phyloP scores from a whole-genome alignment of 2,797 vertebrate species.

The Coluber constrictor region DNA sequence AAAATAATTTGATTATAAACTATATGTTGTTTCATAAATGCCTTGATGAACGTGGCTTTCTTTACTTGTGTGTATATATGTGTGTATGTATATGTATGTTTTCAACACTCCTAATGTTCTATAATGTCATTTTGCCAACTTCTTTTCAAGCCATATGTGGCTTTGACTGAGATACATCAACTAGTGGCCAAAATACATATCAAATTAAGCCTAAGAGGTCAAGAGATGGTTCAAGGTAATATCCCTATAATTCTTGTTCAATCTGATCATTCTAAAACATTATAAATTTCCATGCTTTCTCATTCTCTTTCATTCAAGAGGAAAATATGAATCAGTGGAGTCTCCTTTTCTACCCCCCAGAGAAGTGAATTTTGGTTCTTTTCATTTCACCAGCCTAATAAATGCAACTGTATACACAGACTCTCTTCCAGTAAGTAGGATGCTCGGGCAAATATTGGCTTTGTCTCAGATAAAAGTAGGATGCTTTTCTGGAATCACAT shows the following conservation, averaged over 20 bases:
- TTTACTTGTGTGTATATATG: not conserved
- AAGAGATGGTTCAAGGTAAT: not conserved
- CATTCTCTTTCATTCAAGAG: not conserved
- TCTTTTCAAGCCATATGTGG: no score
- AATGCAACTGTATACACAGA: no score
- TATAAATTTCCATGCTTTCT: not conserved
- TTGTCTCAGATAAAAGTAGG: not conserved
- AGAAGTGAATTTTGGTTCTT: not conserved
- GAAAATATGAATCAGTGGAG: not conserved
- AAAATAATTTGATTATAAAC: not conserved
- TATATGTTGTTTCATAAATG: not conserved
- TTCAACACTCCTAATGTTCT: not conserved
- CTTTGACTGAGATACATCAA: not conserved
- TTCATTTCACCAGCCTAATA: not conserved
- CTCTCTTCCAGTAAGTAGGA: not conserved
- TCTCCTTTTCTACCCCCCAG: not conserved
- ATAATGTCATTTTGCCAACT: not conserved
- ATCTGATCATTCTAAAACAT: not conserved
- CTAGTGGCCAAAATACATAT: not conserved
- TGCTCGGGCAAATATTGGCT: not conserved
- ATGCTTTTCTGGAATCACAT: not conserved
- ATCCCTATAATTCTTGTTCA: not conserved
- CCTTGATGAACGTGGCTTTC: not conserved
- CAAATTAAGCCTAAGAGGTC: not conserved
- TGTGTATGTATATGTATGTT: no score